Conservation (phyloP, 2,888 invertebrate species). For the Polyommatus icarus region DNA sequence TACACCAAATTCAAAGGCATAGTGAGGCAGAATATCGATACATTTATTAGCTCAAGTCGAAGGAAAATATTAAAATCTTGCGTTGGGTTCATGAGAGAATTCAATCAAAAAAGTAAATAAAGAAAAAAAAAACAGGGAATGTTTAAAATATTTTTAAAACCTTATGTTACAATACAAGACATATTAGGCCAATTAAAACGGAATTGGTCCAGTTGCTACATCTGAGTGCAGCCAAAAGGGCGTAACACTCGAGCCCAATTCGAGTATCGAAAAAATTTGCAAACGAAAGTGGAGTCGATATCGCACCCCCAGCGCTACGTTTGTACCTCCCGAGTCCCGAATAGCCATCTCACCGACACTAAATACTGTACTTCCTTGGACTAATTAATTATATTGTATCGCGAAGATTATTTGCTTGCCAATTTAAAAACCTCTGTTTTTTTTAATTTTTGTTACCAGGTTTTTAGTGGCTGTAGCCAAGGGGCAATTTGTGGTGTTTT, state of each 20-base stretch:
- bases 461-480: neutral
- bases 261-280: conserved; percentile 7
- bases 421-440: neutral
- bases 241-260: conserved; percentile 8
- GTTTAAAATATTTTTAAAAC: neutral
- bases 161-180: neutral
- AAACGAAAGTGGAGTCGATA: conserved; percentile 5
- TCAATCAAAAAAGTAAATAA: neutral
- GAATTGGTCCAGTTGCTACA: conserved; percentile 3
- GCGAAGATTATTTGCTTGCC: neutral
- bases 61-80: neutral
- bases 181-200: conserved; percentile 13
- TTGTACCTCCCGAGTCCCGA: neutral
- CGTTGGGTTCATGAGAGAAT: neutral
- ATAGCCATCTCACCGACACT: neutral
- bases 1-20: neutral
- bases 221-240: conserved; percentile 12
- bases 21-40: conserved; percentile 2
- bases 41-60: neutral
- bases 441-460: neutral
- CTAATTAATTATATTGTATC: neutral
- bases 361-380: neutral
- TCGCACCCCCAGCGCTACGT: neutral
- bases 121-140: neutral
- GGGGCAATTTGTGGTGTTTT: neutral